Conservation (phyloP, 2,888 invertebrate genomes). For the Eulithis prunata region DNA sequence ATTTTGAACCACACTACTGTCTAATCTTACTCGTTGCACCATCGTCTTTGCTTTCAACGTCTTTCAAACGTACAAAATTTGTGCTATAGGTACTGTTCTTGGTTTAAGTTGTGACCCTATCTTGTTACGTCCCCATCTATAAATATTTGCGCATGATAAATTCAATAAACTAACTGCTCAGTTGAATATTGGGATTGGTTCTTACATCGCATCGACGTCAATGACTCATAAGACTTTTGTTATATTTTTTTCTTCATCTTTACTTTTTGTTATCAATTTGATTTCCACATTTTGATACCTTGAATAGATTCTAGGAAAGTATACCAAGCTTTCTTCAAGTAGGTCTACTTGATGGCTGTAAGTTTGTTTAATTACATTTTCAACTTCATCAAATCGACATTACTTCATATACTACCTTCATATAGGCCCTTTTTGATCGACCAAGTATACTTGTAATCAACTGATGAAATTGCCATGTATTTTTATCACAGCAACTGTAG, state of each 20-base stretch:
- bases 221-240: constrained; percentile 25
- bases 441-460: no score
- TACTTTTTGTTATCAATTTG: constrained; percentile 6
- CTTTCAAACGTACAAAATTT: not conserved
- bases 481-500: constrained; percentile 25
- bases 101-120: constrained; percentile 82
- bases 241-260: constrained; percentile 9
- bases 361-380: no score
- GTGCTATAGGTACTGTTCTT: constrained; percentile 42
- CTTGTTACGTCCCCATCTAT: constrained; percentile 78
- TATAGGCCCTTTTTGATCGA: no score
- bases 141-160: constrained; percentile 84
- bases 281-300: not conserved
- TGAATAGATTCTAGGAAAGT: no score
- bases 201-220: constrained; percentile 31
- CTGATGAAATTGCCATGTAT: not conserved
- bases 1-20: no score
- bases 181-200: constrained; percentile 59
- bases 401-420: no score
- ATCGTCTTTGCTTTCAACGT: no score
- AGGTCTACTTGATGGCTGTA: no score
- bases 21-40: no score
- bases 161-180: constrained; percentile 73
- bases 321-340: no score
- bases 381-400: no score